A percentile compares a stretch with the other conserved stretches of the same genome.
Evolutionary conservation across 2,113 vertebrate species (phyloP).

Genomic region (Eulemur macaco): DNA sequence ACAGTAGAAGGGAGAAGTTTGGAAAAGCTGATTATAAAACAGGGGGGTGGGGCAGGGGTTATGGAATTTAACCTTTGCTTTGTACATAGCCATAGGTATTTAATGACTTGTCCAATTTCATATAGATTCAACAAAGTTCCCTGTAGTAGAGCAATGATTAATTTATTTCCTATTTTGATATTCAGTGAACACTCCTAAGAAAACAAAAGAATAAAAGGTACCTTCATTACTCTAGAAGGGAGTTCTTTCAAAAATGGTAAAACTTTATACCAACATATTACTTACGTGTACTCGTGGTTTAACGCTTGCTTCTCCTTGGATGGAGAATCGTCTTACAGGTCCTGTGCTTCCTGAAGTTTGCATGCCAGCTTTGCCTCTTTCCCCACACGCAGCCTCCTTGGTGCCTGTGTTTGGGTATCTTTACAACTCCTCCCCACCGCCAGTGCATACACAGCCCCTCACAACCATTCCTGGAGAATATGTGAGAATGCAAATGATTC

Average conservation of each 20-base stretch:
- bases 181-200: background rate
- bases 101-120: background rate
- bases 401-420: background rate
- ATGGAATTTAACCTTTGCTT: background rate
- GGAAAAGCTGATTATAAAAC: constrained; percentile 14
- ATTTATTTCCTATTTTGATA: background rate
- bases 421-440: background rate
- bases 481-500: background rate
- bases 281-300: background rate
- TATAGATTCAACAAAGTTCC: background rate
- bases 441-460: background rate
- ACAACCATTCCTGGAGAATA: background rate
- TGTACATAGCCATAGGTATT: background rate
- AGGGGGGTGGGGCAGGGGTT: background rate
- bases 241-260: constrained; percentile 6
- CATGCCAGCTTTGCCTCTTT: background rate
- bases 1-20: background rate
- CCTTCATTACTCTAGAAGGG: background rate
- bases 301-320: background rate
- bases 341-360: background rate
- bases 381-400: background rate
- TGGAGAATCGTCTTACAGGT: background rate
- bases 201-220: background rate
- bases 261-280: background rate
- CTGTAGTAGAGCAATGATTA: background rate